Evolutionary conservation across 2,888 invertebrate species (phyloP).

Genomic region (Ochlodes sylvanus): DNA sequence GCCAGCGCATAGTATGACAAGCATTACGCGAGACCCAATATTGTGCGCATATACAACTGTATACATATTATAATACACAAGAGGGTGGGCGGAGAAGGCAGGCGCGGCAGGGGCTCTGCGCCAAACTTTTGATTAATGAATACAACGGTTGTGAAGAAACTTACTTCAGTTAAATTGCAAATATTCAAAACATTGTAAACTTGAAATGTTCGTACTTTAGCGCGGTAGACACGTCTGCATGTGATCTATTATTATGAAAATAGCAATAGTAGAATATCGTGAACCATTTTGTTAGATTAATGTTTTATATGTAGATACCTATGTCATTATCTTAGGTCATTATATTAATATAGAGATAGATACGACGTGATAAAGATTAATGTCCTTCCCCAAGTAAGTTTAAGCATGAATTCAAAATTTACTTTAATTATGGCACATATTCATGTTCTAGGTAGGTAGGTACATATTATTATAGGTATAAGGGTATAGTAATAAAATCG

Average conservation of each 20-base stretch:
- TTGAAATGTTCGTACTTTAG: slow-evolving; percentile 52
- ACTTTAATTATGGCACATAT: no score
- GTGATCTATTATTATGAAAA: not conserved
- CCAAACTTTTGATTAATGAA: slow-evolving; percentile 85
- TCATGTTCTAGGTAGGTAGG: no score
- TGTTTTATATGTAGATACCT: not conserved
- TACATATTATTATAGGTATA: no score
- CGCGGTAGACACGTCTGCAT: slow-evolving; percentile 30
- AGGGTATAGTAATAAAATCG: no score
- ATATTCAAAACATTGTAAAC: slow-evolving; percentile 73
- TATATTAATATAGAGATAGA: not conserved
- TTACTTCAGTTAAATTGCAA: slow-evolving; percentile 73
- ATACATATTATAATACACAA: slow-evolving; percentile 57
- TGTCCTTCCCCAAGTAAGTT: not conserved
- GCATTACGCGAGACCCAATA: slow-evolving; percentile 67
- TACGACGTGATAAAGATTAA: not conserved
- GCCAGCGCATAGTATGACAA: slow-evolving; percentile 50
- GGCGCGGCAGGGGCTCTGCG: slow-evolving; percentile 71
- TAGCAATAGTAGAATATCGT: not conserved
- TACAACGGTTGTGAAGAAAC: slow-evolving; percentile 79
- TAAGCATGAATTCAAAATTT: not conserved
- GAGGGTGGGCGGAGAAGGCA: slow-evolving; percentile 65
- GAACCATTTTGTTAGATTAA: not conserved
- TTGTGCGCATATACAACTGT: slow-evolving; percentile 44
- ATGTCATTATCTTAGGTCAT: no score